These are phyloP conservation scores for Phyllostomus hastatus DNA, from an alignment of 2,113 vertebrate genomes.

Conservation along the genomic window DNA sequence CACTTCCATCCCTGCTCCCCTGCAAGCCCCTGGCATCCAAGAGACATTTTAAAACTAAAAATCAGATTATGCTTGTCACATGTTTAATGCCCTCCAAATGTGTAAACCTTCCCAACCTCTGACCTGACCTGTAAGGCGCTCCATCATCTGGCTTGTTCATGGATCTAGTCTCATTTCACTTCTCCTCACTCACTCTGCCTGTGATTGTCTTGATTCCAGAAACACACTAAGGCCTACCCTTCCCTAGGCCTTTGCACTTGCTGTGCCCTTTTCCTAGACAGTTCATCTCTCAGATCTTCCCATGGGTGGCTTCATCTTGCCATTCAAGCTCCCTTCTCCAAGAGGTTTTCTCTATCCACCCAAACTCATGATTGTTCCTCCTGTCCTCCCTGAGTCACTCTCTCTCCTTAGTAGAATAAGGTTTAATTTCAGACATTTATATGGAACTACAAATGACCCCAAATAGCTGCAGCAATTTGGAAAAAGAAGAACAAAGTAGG, in stretches of 20 bases:
- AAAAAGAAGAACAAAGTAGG: no score
- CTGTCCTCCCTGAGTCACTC: background rate
- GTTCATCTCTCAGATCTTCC: background rate
- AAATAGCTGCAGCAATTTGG: no score
- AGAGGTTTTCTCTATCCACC: background rate
- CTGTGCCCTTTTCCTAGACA: background rate
- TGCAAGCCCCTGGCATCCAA: background rate
- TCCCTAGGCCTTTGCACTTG: background rate
- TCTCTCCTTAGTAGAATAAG: background rate
- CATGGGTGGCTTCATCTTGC: background rate
- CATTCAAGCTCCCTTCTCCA: background rate
- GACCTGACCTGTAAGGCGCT: background rate
- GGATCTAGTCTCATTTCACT: background rate
- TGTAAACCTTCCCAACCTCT: background rate
- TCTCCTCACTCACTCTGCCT: background rate
- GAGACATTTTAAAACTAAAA: background rate
- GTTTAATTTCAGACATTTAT: background rate
- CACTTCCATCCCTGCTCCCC: background rate
- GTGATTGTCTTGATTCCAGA: background rate
- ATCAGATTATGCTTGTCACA: background rate
- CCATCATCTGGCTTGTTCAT: accelerated
- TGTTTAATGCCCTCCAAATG: background rate
- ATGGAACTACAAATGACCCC: no score
- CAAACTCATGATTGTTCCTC: background rate
- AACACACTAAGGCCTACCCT: background rate